Percentiles rank a stretch among this genome's conserved stretches.
Evolutionary conservation across 1,140 invertebrate species (phyloP).

Genomic region (Hyles euphorbiae): DNA sequence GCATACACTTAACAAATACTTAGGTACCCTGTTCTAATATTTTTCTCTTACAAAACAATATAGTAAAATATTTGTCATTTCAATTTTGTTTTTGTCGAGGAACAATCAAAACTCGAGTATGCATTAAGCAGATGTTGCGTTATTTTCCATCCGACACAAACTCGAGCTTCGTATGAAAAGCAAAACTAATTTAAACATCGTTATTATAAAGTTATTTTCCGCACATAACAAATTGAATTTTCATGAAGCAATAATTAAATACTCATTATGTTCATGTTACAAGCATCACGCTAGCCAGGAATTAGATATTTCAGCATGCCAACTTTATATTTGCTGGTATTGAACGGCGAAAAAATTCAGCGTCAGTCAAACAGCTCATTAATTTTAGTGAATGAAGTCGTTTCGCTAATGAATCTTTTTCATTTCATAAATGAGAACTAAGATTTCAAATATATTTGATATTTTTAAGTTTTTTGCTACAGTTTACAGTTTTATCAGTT

Average conservation of each 20-base stretch:
- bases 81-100: no score
- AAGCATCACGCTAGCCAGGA: constrained; percentile 31
- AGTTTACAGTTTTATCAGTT: no score
- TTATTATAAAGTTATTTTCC: constrained; percentile 44
- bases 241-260: constrained; percentile 46
- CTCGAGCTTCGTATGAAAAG: background rate
- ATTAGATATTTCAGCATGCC: constrained; percentile 24
- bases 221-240: constrained; percentile 43
- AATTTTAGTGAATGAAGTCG: constrained; percentile 8
- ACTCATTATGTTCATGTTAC: constrained; percentile 30
- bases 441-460: background rate
- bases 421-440: no score
- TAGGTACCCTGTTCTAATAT: no score
- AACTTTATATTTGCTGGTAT: constrained; percentile 9
- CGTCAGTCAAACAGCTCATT: constrained; percentile 8
- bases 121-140: no score
- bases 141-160: no score
- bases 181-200: constrained; percentile 10
- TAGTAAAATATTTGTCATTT: no score
- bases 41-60: no score
- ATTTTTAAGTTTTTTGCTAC: background rate
- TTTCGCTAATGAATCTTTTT: background rate
- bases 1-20: no score
- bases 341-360: background rate
- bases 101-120: no score